phyloP scores from a whole-genome alignment of 2,888 invertebrate species.

The Mesorhabditis belari region DNA sequence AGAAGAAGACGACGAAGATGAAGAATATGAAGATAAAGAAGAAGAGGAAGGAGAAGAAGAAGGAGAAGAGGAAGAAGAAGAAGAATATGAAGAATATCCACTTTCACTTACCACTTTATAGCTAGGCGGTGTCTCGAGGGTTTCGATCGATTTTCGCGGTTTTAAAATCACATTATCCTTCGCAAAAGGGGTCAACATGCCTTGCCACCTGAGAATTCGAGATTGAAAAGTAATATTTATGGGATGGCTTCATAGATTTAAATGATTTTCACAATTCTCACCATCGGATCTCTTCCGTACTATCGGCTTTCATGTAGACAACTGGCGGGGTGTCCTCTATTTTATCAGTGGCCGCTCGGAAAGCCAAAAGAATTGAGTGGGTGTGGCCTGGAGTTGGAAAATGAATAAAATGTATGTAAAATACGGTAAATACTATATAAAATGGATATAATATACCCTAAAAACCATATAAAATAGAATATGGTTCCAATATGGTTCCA shows the following conservation, averaged over 20 bases:
- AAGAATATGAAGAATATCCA: too few species aligned
- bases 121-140: not conserved
- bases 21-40: too few species aligned
- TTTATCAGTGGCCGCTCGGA: constrained; percentile 15
- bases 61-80: too few species aligned
- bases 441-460: too few species aligned
- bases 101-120: not conserved
- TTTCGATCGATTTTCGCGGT: constrained; percentile 21
- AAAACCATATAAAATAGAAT: too few species aligned
- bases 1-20: too few species aligned
- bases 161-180: constrained; percentile 37
- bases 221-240: too few species aligned
- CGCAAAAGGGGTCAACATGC: constrained; percentile 38
- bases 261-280: constrained; percentile 6
- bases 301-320: constrained; percentile 49
- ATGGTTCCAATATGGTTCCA: too few species aligned
- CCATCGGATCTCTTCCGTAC: constrained; percentile 50
- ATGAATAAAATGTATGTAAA: not conserved
- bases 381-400: constrained; percentile 21
- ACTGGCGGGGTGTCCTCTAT: constrained; percentile 37
- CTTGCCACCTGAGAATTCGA: constrained; percentile 46
- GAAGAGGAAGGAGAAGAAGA: too few species aligned
- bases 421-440: not conserved
- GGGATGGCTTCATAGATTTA: not conserved
- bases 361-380: constrained; percentile 31